Conservation (phyloP, 92 coral and sea anemone species). For the Scolanthus callimorphus region DNA sequence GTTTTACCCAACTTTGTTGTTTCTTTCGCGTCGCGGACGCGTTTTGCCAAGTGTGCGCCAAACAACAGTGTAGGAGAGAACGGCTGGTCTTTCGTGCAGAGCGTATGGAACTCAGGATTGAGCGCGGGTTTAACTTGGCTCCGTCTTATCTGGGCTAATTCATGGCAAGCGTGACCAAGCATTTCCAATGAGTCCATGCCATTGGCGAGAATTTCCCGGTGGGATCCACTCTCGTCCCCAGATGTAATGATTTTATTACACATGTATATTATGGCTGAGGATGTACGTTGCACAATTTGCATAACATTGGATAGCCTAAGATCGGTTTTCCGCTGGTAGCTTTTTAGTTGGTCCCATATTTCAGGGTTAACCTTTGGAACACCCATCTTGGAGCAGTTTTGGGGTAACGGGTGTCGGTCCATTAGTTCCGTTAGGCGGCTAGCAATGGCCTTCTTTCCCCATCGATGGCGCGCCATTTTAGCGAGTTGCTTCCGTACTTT, state of each 20-base stretch:
- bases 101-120: no score
- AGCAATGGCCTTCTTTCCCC: conserved; percentile 27
- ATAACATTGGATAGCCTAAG: conserved; percentile 8
- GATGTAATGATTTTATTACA: conserved; percentile 17
- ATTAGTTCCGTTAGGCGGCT: conserved; percentile 19
- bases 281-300: conserved; percentile 25
- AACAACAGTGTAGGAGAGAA: no score
- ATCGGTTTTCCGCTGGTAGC: conserved; percentile 20
- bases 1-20: no score
- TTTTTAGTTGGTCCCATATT: conserved; percentile 17
- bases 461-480: conserved; percentile 31
- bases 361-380: conserved; percentile 30
- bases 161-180: no score
- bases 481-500: conserved; percentile 28
- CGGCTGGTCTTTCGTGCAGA: no score
- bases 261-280: conserved; percentile 17
- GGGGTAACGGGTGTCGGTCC: conserved; percentile 18
- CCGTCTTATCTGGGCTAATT: no score
- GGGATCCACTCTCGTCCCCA: neutral
- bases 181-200: conserved; percentile 14
- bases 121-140: no score
- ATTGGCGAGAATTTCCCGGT: conserved; percentile 6
- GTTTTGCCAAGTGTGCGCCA: no score
- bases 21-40: no score
- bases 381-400: conserved; percentile 22